Conservation (phyloP, 2,113 vertebrate genomes). For the Eira barbara region DNA sequence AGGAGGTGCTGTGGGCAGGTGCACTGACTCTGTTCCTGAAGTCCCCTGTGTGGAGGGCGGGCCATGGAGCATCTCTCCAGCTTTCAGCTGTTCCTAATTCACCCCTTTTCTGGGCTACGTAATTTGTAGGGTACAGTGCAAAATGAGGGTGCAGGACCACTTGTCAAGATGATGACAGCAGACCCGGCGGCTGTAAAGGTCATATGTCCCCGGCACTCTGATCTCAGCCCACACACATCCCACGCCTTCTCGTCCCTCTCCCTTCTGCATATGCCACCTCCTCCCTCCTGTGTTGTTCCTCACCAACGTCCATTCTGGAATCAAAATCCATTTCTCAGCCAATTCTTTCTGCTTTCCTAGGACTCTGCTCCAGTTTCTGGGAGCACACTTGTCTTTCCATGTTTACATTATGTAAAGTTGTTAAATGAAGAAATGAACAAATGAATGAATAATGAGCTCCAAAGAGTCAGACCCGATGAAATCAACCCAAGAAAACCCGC, state of each 20-base stretch:
- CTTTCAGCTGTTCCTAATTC: neutral
- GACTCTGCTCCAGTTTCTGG: neutral
- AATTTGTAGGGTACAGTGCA: neutral
- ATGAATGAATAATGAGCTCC: too few relatives aligned
- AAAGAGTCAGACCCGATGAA: neutral
- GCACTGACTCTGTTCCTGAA: neutral
- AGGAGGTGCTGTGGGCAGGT: neutral
- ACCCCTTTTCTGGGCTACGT: neutral
- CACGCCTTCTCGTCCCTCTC: fast-evolving
- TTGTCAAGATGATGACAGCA: neutral
- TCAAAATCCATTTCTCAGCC: neutral
- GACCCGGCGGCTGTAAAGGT: neutral
- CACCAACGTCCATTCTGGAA: neutral
- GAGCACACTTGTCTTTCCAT: neutral
- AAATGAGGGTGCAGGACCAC: neutral
- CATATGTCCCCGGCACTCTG: fast-evolving
- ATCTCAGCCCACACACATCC: neutral
- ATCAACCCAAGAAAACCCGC: neutral
- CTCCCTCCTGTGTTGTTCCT: neutral
- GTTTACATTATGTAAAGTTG: fast-evolving
- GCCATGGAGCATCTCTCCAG: fast-evolving
- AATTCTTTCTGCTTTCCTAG: neutral
- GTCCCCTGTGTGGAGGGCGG: fast-evolving
- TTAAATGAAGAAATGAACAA: neutral
- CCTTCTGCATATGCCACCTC: fast-evolving